A percentile compares a stretch with the other conserved stretches of the same genome.
Conservation (phyloP, 2,113 vertebrate genomes). For the Xenotilapia longispinis region DNA sequence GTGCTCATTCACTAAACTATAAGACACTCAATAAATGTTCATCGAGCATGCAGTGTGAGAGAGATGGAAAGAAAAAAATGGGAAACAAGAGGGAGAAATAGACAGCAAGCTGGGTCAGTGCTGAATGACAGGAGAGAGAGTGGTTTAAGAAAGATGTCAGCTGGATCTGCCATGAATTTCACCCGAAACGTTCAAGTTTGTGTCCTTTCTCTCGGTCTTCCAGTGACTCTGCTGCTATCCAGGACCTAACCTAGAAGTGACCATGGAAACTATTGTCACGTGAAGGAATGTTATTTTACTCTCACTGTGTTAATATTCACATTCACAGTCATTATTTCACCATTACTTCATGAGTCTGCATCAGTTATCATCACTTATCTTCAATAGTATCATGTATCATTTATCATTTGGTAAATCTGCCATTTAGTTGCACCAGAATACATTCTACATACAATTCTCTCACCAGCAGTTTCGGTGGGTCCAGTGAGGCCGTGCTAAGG, state of each 20-base stretch:
- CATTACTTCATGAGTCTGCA: too few relatives aligned
- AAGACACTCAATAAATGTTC: rapidly evolving
- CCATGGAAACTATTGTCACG: rapidly evolving
- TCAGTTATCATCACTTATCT: too few relatives aligned
- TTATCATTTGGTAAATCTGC: too few relatives aligned
- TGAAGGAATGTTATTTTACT: too few relatives aligned
- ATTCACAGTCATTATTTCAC: too few relatives aligned
- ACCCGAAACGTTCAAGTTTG: neutral
- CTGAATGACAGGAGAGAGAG: neutral
- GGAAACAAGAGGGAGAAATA: neutral
- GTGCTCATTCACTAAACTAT: neutral
- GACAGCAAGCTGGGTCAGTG: neutral
- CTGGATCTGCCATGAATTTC: neutral
- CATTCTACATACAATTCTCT: too few relatives aligned
- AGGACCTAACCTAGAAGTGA: neutral
- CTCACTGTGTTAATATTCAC: too few relatives aligned
- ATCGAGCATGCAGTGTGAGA: neutral
- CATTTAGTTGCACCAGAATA: too few relatives aligned
- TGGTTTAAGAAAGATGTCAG: rapidly evolving
- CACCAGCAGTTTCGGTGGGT: too few relatives aligned
- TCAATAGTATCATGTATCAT: too few relatives aligned
- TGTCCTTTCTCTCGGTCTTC: neutral
- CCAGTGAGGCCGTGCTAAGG: too few relatives aligned
- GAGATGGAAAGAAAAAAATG: neutral
- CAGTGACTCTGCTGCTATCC: neutral